Percentiles rank a stretch among this genome's conserved stretches.
phyloP scores from a whole-genome alignment of 2,797 vertebrate genomes.

The Phaenicophaeus curvirostris region DNA sequence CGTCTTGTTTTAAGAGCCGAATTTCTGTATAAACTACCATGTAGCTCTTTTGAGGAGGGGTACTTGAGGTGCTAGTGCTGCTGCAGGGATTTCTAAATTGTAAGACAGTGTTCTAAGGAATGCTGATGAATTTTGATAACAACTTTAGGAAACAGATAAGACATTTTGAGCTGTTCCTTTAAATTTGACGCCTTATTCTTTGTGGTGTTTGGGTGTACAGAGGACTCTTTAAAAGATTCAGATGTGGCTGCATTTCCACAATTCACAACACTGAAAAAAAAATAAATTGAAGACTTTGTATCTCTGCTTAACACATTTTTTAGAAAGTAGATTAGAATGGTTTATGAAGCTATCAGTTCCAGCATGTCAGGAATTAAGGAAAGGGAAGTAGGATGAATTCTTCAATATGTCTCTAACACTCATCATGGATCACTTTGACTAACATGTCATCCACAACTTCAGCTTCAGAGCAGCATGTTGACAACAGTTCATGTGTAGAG shows the following conservation, averaged over 20 bases:
- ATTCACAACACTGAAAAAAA: background rate
- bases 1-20: background rate
- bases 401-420: background rate
- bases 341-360: background rate
- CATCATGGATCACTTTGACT: background rate
- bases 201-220: background rate
- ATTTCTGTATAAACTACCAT: background rate
- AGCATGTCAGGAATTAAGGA: background rate
- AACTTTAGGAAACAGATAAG: background rate
- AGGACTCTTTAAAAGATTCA: background rate
- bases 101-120: background rate
- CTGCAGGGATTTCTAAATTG: slow-evolving; percentile 8
- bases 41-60: background rate
- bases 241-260: background rate
- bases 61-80: background rate
- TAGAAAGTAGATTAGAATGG: background rate
- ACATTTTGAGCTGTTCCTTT: slow-evolving; percentile 8
- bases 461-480: background rate
- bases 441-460: background rate
- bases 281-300: background rate
- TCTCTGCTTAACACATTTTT: background rate
- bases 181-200: background rate
- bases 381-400: background rate
- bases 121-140: background rate
- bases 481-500: background rate